A percentile compares a stretch with the other conserved stretches of the same genome.
Evolutionary conservation across 2,888 invertebrate genomes (phyloP).

Genomic region (Yponomeuta sedellus): DNA sequence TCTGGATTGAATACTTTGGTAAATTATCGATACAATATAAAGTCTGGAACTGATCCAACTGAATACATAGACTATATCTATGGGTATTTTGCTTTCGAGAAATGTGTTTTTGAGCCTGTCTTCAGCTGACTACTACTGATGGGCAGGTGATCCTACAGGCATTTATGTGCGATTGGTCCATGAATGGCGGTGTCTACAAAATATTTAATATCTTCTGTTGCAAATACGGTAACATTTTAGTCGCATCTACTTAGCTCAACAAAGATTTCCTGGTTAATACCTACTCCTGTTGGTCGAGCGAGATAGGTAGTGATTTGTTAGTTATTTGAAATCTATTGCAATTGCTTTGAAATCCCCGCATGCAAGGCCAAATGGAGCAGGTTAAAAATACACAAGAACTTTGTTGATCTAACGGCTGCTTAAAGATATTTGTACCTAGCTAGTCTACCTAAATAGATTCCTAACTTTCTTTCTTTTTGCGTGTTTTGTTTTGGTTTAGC

Average conservation of each 20-base stretch:
- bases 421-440: no score
- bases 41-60: not conserved
- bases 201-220: not conserved
- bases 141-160: not conserved
- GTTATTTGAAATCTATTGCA: no score
- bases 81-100: constrained; percentile 15
- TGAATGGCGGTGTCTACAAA: not conserved
- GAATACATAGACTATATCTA: not conserved
- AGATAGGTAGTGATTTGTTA: no score
- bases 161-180: not conserved
- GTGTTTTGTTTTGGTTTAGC: not conserved
- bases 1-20: no score
- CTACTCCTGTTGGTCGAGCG: no score
- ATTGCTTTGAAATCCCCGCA: no score
- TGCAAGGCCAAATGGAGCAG: no score
- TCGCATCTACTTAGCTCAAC: not conserved
- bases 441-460: no score
- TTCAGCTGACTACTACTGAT: not conserved
- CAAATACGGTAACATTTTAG: not conserved
- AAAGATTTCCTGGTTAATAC: no score
- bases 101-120: constrained; percentile 17
- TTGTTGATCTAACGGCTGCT: no score
- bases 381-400: no score
- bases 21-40: not conserved
- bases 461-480: not conserved